Conservation (phyloP, 53 echinoderm and acorn worm species). For the Henricia sp. region DNA sequence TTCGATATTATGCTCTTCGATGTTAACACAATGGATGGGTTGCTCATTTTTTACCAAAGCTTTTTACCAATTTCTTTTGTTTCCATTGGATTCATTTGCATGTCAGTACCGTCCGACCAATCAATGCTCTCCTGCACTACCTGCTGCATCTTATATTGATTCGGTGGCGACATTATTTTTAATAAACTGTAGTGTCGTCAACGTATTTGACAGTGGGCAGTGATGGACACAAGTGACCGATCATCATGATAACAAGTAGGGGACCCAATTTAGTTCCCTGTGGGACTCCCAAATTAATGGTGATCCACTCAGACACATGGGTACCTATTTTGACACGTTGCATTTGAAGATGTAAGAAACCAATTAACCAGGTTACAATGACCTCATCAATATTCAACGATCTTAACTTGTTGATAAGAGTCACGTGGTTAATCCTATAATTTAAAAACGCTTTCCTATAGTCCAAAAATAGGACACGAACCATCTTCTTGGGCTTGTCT, state of each 20-base stretch:
- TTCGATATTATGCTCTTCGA: not conserved
- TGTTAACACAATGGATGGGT: too few species aligned
- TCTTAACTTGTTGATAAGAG: not conserved
- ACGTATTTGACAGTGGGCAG: conserved; percentile 14
- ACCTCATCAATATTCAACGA: not conserved
- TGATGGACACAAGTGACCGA: not conserved
- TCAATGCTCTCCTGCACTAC: not conserved
- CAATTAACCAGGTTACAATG: not conserved
- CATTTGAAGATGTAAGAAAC: not conserved
- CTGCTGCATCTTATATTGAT: too few species aligned
- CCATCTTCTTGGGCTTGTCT: not conserved
- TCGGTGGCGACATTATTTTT: too few species aligned
- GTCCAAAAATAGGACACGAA: conserved; percentile 1
- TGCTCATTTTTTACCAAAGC: too few species aligned
- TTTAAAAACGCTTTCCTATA: conserved; percentile 1
- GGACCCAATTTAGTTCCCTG: conserved; percentile 5
- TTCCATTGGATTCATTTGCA: not conserved
- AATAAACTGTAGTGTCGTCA: not conserved
- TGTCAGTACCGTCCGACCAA: not conserved
- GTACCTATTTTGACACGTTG: not conserved
- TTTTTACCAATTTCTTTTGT: not conserved
- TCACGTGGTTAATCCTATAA: not conserved
- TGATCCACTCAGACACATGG: not conserved
- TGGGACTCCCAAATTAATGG: conserved; percentile 3
- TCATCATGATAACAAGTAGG: not conserved